Evolutionary conservation across 2,888 invertebrate species (phyloP), one percentile per base, ranked within the genome.

Genomic region (Sesia bembeciformis): DNA sequence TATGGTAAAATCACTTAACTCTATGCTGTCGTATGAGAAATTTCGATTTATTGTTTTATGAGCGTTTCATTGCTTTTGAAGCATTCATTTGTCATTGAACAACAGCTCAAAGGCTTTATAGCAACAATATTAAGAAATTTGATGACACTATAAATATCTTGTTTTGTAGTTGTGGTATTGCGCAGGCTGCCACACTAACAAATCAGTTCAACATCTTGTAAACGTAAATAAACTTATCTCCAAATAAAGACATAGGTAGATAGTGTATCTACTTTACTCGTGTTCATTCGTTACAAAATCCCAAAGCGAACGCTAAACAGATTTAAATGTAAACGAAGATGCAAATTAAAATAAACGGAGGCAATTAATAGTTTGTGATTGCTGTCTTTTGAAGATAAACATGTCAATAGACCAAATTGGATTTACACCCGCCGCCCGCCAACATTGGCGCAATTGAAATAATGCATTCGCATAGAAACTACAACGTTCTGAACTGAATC

Each of bases 1-100:
- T 81, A 83, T 82, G 80, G 74, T 78, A 78, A 78, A 76, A 67
- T 74, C 70, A 66, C 68, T 67, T 65, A 65, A 70, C 70, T 68
- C 69, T 72, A 70, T 66, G 70, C 69, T 65, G 66, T 70, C 73
- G 68, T 72, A 74, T 76, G 76, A 76, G 72, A 78, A 70, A 50
- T 7, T 39, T 50, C 6, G 38, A 7, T 67, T 59, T 67, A 67
- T 67, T 59, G 54, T 58, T 38, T 57, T 60, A 39, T 61, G 56
- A 59, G 55, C 23, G 46, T 46, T 46, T 46, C 23, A 23, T 23
- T 23, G 23, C 23, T 42, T 23, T 42, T 42, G 5, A 42, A 42
- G 3, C 42, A 42, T 42, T 42, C 42, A 5, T 42, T 42, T 42
- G 42, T 42, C 42, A 42, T 6, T 6, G 3, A 42, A 42, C 23